Evolutionary conservation across 2,113 vertebrate genomes (phyloP).

Genomic region (Conger conger): DNA sequence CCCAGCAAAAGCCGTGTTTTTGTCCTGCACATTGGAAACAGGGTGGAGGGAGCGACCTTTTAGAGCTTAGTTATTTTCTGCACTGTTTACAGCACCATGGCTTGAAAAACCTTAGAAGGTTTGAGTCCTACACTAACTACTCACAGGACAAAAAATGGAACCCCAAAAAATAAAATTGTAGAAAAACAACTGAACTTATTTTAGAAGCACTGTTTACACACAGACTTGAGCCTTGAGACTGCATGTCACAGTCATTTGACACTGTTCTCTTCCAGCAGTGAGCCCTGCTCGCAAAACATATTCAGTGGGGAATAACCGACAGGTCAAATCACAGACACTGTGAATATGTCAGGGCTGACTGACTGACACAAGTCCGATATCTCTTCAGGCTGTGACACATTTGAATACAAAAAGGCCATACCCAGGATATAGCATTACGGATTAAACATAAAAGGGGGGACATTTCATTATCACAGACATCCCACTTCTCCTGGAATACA

Average conservation of each 20-base stretch:
- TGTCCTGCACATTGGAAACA: neutral
- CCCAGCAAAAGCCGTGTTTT: neutral
- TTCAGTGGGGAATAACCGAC: constrained; percentile 48
- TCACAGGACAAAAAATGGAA: too few species aligned
- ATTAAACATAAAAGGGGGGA: neutral
- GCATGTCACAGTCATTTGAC: neutral
- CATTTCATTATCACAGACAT: neutral
- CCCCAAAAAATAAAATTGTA: neutral
- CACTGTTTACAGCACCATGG: neutral
- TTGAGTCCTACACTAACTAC: neutral
- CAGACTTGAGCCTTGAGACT: neutral
- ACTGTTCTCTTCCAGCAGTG: neutral
- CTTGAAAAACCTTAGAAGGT: neutral
- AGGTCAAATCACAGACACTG: constrained; percentile 30
- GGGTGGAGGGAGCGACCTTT: neutral
- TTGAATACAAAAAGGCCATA: neutral
- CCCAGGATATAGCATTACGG: neutral
- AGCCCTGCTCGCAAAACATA: constrained; percentile 28
- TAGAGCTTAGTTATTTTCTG: too few species aligned
- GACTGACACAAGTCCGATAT: neutral
- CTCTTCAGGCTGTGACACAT: too few species aligned
- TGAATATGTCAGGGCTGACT: constrained; percentile 16
- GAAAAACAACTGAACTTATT: too few species aligned
- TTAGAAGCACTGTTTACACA: neutral
- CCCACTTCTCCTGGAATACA: too few species aligned